Conservation (phyloP, 1,140 invertebrate genomes). For the Anoplophora glabripennis region DNA sequence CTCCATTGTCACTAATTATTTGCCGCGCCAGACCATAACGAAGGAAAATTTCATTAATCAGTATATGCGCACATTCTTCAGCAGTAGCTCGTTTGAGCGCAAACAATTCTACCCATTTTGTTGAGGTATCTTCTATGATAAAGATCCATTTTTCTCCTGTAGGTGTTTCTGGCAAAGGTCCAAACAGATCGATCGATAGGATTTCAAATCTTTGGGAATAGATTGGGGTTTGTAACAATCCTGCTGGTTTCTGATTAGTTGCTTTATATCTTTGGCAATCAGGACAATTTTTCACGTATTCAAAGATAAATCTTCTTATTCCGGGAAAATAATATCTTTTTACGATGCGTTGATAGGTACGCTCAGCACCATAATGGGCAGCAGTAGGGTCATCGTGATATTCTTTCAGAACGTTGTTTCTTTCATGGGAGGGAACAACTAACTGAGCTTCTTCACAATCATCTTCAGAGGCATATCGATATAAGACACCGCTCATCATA, state of each 20-base stretch:
- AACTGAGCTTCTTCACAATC: slow-evolving; percentile 38
- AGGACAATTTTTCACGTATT: slow-evolving; percentile 11
- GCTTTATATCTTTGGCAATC: slow-evolving; percentile 26
- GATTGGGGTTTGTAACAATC: slow-evolving; percentile 36
- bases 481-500: slow-evolving; percentile 37
- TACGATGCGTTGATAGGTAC: too few relatives aligned
- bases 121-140: slow-evolving; percentile 28
- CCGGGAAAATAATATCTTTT: too few relatives aligned
- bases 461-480: slow-evolving; percentile 26
- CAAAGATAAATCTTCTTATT: too few relatives aligned
- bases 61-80: slow-evolving; percentile 15
- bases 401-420: neutral
- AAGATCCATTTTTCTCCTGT: slow-evolving; percentile 25
- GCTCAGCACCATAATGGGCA: too few relatives aligned
- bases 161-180: slow-evolving; percentile 16
- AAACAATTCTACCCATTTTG: slow-evolving; percentile 30
- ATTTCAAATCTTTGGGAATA: slow-evolving; percentile 33
- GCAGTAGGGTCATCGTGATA: slow-evolving; percentile 9
- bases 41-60: slow-evolving; percentile 23
- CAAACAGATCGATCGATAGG: slow-evolving; percentile 38
- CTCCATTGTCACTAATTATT: slow-evolving; percentile 31
- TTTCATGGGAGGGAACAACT: slow-evolving; percentile 22
- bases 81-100: slow-evolving; percentile 24
- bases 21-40: slow-evolving; percentile 22
- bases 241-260: slow-evolving; percentile 33